phyloP scores from a whole-genome alignment of 2,113 vertebrate species.

The Gasterosteus nipponicus region DNA sequence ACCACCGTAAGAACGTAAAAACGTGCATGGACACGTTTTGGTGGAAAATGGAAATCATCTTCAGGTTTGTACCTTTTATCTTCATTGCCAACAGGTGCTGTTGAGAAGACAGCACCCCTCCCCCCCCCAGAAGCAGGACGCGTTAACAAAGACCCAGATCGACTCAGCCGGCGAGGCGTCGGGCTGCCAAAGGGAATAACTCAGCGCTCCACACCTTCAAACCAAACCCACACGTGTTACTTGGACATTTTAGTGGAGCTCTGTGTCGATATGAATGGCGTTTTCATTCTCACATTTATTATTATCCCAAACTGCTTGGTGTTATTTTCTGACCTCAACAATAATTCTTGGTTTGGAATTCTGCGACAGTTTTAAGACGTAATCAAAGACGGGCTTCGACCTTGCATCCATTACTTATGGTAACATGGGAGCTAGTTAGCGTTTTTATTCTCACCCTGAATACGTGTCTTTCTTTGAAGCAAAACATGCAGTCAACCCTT shows the following conservation, averaged over 20 bases:
- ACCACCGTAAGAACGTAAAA: background rate
- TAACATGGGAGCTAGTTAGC: conserved; percentile 1
- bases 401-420: conserved; percentile 11
- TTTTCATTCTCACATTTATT: background rate
- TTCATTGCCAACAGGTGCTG: background rate
- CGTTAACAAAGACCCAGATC: conserved; percentile 52
- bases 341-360: background rate
- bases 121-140: conserved; percentile 33
- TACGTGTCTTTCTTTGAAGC: conserved; percentile 10
- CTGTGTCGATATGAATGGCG: conserved; percentile 2
- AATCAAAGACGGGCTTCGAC: conserved; percentile 22
- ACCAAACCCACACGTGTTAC: conserved; percentile 43
- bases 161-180: conserved; percentile 59
- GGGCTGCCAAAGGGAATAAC: conserved; percentile 61
- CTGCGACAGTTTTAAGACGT: background rate
- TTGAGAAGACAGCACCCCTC: background rate
- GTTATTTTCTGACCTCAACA: background rate
- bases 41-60: background rate
- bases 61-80: background rate
- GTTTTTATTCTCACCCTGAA: background rate
- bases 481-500: background rate
- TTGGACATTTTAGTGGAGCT: conserved; percentile 21
- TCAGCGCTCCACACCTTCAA: conserved; percentile 42
- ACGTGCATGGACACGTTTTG: background rate
- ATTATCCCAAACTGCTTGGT: background rate